Percentiles rank a stretch among this genome's conserved stretches.
Evolutionary conservation across 2,888 invertebrate species (phyloP).

Genomic region (Drosophila falleni): DNA sequence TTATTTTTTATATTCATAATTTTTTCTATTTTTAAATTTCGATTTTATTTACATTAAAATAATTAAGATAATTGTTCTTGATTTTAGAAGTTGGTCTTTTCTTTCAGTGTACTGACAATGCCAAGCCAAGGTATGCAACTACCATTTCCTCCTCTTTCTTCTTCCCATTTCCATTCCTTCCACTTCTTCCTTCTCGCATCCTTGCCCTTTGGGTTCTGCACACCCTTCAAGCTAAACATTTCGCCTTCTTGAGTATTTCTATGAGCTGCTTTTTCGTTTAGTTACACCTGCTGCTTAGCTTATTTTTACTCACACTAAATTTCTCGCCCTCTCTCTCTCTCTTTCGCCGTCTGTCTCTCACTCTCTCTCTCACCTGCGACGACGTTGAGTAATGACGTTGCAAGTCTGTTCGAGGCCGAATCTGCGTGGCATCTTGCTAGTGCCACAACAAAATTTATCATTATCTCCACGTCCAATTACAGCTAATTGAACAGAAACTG

Average conservation of each 20-base stretch:
- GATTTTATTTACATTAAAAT: too few species aligned
- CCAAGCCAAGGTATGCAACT: conserved; percentile 46
- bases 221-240: conserved; percentile 72
- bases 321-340: neutral
- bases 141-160: neutral
- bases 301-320: conserved; percentile 52
- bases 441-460: neutral
- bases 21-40: too few species aligned
- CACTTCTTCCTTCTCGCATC: neutral
- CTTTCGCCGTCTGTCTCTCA: neutral
- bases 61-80: too few species aligned
- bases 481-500: conserved; percentile 29
- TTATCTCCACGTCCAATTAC: conserved; percentile 10
- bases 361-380: conserved; percentile 8
- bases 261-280: conserved; percentile 70
- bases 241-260: conserved; percentile 69
- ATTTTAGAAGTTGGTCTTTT: too few species aligned
- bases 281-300: conserved; percentile 64
- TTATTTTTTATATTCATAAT: too few species aligned
- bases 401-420: conserved; percentile 18
- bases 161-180: too few species aligned
- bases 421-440: conserved; percentile 15
- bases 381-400: conserved; percentile 50
- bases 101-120: conserved; percentile 17
- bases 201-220: conserved; percentile 23